Evolutionary conservation across 1,140 invertebrate species (phyloP).

Genomic region (Hesperophylax magnus): DNA sequence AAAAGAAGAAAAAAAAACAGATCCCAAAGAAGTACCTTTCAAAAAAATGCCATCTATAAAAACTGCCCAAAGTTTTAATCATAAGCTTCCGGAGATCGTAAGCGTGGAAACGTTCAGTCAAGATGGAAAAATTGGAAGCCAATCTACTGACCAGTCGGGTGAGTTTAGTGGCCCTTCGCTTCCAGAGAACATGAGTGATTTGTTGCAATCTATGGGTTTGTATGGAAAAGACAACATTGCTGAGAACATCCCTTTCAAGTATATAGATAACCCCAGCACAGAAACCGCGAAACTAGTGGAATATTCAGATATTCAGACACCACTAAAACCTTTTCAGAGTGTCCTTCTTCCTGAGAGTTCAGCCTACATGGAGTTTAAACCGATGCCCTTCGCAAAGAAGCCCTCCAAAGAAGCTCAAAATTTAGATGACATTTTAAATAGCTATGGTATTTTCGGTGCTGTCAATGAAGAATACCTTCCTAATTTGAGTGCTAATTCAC

Average conservation of each 20-base stretch:
- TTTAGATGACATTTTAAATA: constrained; percentile 48
- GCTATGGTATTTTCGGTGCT: constrained; percentile 42
- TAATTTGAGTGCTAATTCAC: background rate
- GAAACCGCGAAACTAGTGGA: background rate
- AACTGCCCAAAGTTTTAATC: background rate
- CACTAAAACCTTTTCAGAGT: constrained; percentile 28
- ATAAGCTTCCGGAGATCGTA: background rate
- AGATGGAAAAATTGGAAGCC: background rate
- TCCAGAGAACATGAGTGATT: background rate
- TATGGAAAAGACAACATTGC: background rate
- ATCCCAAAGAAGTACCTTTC: background rate
- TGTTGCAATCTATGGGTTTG: constrained; percentile 9
- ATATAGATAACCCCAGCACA: background rate
- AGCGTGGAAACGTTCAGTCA: background rate
- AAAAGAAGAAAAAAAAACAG: background rate
- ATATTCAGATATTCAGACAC: constrained; percentile 21
- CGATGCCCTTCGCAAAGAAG: constrained; percentile 30
- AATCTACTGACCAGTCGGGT: background rate
- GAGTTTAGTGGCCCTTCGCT: background rate
- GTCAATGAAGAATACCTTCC: constrained; percentile 16
- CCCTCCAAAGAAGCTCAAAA: constrained; percentile 32
- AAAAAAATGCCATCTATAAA: constrained; percentile 41
- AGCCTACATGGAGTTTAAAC: constrained; percentile 51
- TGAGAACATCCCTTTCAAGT: constrained; percentile 11
- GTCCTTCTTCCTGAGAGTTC: constrained; percentile 34